Conservation (phyloP, 2,113 vertebrate species). For the Bos indicus region DNA sequence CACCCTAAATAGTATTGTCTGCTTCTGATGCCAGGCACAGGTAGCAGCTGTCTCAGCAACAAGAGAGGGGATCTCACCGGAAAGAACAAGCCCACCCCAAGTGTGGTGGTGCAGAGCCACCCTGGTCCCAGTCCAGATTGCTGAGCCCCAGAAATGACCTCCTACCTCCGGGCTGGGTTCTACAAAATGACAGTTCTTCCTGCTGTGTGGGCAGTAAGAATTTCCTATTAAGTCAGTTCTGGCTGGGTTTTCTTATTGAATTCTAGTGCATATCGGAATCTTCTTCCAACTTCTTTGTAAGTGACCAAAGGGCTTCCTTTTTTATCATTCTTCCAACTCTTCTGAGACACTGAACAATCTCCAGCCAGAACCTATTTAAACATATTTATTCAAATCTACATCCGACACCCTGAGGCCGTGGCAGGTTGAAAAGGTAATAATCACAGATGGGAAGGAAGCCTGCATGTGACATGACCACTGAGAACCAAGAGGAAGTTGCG, state of each 20-base stretch:
- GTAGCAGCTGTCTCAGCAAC: not conserved
- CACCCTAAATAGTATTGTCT: not conserved
- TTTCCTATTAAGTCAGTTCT: not conserved
- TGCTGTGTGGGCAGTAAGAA: not conserved
- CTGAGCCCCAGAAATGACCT: not conserved
- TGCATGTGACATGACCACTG: accelerated
- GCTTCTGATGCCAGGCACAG: not conserved
- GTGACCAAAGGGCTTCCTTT: not conserved
- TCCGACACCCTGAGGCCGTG: not conserved
- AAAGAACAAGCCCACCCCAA: not conserved
- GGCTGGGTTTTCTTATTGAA: not conserved
- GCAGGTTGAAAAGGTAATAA: not conserved
- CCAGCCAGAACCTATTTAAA: not conserved
- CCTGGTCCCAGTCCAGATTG: accelerated
- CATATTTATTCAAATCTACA: not conserved
- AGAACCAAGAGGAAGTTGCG: not conserved
- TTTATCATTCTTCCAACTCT: not conserved
- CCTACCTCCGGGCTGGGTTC: not conserved
- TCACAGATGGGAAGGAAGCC: accelerated
- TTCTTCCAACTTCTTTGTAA: not conserved
- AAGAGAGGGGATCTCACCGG: accelerated
- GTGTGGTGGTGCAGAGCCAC: not conserved
- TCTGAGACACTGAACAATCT: not conserved
- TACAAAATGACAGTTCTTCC: accelerated
- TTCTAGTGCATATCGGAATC: accelerated